Base-by-base conservation (phyloP, 2,113 vertebrate genomes). In the Boleophthalmus pectinirostris region DNA sequence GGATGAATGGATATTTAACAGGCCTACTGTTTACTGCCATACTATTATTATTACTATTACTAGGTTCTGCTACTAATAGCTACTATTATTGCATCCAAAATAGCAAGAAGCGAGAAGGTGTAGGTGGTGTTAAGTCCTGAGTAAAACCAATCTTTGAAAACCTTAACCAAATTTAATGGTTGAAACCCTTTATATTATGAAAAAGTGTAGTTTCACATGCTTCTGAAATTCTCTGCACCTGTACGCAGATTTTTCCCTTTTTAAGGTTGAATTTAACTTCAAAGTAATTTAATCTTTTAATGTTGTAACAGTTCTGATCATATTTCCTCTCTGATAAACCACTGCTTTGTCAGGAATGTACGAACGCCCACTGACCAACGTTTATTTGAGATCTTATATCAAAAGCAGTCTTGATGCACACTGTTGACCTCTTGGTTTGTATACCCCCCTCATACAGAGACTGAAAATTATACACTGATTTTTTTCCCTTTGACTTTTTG, bases 341-440 rank as follows among this genome's bases (percentile, higher is more conserved):
- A n/a, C 45, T 70, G 51, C 65, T 56, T 69, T 75, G 73, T 85
- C 75, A 78, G 53, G 21, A 66, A 51, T 54, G 68, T 79, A 75
- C 65, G 49, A 64, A 66, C 73, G 76, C 68, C 69, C 77, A 74
- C 74, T 64, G 78, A 72, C 68, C 66, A 13, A 69, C 77, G 75
- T 87, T 90, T 87, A 86, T 87, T 89, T 85, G 76, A 82, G 70
- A 61, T 79, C 33, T 81, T 72, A 71, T 70, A 68, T 80, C 29
- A 72, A 74, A 81, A 60, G 74, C 10, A 29, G 29, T 29, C 29
- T 29, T 29, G 29, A 4, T 4, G 29, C 29, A 29, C 29, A 29
- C 29, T 29, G 2, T 29, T 29, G 29, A 29, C 29, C 29, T 29
- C 29, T 29, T 29, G 29, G 29, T 29, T 29, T 29, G 29, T 29